A percentile compares a stretch with the other conserved stretches of the same genome.
phyloP scores from a whole-genome alignment of 2,888 invertebrate genomes.

The Agrochola circellaris region DNA sequence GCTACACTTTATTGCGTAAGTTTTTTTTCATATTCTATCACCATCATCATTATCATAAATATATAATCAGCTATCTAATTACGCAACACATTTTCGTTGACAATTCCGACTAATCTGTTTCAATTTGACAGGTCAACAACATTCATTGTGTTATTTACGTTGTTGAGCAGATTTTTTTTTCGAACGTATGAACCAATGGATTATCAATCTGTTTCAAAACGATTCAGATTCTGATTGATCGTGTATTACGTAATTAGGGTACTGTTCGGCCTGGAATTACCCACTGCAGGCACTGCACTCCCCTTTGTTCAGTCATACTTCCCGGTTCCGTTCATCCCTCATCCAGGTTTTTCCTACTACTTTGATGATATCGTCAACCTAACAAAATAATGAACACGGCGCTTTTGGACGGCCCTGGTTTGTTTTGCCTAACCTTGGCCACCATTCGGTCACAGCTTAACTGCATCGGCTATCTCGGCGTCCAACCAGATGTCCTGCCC shows the following conservation, averaged over 20 bases:
- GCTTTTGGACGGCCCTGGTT: background rate
- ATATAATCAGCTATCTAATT: too few relatives aligned
- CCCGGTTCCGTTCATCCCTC: background rate
- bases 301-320: background rate
- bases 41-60: background rate
- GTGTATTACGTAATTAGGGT: too few relatives aligned
- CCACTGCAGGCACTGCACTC: background rate
- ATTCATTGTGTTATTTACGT: too few relatives aligned
- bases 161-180: too few relatives aligned
- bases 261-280: background rate
- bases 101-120: too few relatives aligned
- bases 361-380: background rate
- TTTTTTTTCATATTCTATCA: background rate
- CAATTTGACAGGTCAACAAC: too few relatives aligned
- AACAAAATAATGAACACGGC: too few relatives aligned
- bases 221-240: too few relatives aligned
- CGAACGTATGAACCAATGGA: too few relatives aligned
- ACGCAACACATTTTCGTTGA: too few relatives aligned
- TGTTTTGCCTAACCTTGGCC: background rate
- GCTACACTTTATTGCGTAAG: constrained; percentile 57
- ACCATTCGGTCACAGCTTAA: background rate
- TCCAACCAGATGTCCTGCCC: background rate
- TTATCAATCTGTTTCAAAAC: too few relatives aligned
- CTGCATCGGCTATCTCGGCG: background rate
- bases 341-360: background rate